Evolutionary conservation across 2,888 invertebrate species (phyloP), one percentile per base, ranked within the genome.

Genomic region (Drosophila emarginata): DNA sequence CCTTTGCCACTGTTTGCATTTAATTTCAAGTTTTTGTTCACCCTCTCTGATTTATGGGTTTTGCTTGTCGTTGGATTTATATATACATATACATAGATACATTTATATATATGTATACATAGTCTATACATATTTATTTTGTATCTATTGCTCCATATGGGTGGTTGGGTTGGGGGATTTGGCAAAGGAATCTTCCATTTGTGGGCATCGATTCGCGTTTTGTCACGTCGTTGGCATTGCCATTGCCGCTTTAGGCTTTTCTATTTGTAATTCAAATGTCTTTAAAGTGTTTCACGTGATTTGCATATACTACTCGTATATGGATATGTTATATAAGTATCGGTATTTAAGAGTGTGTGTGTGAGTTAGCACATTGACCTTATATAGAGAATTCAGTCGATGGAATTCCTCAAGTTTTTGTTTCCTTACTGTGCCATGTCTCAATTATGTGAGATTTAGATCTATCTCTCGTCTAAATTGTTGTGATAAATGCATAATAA

Each of bases 231-330:
- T 61, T 72, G 77, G 64, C 79, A 74, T 68, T 76, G 79, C 76
- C 69, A 76, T 67, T 63, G 71, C n/a, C 72, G 56, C 40, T 32
- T 59, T 56, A 61, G 72, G 71, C 66, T 52, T 40, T 56, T 70
- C 68, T 79, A 84, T 84, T 88, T 84, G 89, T 77, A 76, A 84
- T 87, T 88, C 89, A 88, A 84, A 84, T 84, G 67, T 71, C 72
- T 60, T 74, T 64, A 79, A 88, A 84, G 81, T 88, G 88, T 77
- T 80, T 73, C 65, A 64, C 75, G 58, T 70, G 79, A 72, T 82
- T 79, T 67, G 66, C 80, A 81, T 45, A 45, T 45, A 45, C 18
- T 14, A 45, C 11, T 7, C 11, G 11, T 45, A 11, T 82, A 72
- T 69, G 69, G 72, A 72, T 74, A 57, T 36, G 64, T 60, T 7